These are phyloP conservation scores for Euschistus heros DNA, from an alignment of 1,140 invertebrate genomes.

Conservation along the genomic window DNA sequence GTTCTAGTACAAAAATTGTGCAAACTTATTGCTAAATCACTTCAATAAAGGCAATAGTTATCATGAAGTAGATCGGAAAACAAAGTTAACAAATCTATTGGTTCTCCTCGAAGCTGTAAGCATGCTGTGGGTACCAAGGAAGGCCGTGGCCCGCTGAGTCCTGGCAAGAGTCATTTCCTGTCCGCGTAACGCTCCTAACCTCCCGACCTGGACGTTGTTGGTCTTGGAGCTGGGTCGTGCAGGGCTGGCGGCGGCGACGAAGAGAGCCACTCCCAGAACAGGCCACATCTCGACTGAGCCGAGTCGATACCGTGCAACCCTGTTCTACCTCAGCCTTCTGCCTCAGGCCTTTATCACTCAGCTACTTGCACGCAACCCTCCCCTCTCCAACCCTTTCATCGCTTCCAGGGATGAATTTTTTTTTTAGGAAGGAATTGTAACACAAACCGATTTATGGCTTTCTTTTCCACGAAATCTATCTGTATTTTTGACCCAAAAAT, in stretches of 20 bases:
- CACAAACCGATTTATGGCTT: too few relatives aligned
- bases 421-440: too few relatives aligned
- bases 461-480: too few relatives aligned
- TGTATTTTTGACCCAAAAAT: too few relatives aligned
- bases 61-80: too few relatives aligned
- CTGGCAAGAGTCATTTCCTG: background rate
- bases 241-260: background rate
- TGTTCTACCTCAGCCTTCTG: constrained; percentile 3
- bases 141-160: background rate
- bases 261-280: background rate
- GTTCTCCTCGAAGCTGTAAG: too few relatives aligned
- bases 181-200: background rate
- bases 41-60: too few relatives aligned
- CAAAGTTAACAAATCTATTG: too few relatives aligned
- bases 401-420: background rate
- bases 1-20: too few relatives aligned
- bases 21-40: too few relatives aligned
- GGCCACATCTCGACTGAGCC: constrained; percentile 16
- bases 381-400: background rate
- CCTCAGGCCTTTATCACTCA: background rate
- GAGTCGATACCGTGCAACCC: constrained; percentile 18
- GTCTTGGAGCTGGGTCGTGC: constrained; percentile 7
- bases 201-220: background rate
- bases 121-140: background rate
- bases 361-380: constrained; percentile 11